These are phyloP conservation scores for Epiperipatus broadwayi DNA, from an alignment of 2,888 invertebrate species.

Conservation along the genomic window DNA sequence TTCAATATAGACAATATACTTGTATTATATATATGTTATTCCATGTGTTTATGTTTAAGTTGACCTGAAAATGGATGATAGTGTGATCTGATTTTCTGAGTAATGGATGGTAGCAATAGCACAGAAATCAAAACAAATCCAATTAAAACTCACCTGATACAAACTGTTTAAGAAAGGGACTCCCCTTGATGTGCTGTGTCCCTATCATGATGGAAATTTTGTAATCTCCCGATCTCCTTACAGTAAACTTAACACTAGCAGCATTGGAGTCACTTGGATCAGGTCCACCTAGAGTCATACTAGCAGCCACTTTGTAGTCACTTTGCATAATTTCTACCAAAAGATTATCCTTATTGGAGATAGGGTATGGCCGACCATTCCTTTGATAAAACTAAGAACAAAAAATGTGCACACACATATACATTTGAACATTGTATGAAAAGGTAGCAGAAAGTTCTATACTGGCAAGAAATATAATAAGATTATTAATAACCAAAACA, in stretches of 20 bases:
- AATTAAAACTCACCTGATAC: slow-evolving; percentile 41
- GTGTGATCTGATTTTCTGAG: too few species aligned
- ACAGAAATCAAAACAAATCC: too few species aligned
- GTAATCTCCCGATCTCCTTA: slow-evolving; percentile 72
- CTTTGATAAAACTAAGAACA: slow-evolving; percentile 77
- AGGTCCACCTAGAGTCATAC: slow-evolving; percentile 64
- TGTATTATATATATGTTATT: too few species aligned
- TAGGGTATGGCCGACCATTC: slow-evolving; percentile 80
- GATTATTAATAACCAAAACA: too few species aligned
- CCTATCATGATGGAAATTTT: slow-evolving; percentile 63
- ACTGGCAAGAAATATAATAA: too few species aligned
- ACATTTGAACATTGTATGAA: not conserved
- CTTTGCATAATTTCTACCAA: slow-evolving; percentile 69
- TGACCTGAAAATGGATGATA: too few species aligned
- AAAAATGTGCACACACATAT: not conserved
- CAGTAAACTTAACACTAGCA: slow-evolving; percentile 74
- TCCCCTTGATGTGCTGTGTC: slow-evolving; percentile 60
- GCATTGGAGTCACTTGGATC: slow-evolving; percentile 67
- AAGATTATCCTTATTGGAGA: slow-evolving; percentile 77
- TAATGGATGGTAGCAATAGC: too few species aligned
- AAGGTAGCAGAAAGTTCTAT: too few species aligned
- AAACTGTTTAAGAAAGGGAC: slow-evolving; percentile 65
- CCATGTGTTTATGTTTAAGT: too few species aligned
- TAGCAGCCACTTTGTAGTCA: slow-evolving; percentile 56
- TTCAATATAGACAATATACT: too few species aligned